These are phyloP conservation scores for Podiceps cristatus DNA, from an alignment of 2,113 vertebrate species.

Conservation along the genomic window DNA sequence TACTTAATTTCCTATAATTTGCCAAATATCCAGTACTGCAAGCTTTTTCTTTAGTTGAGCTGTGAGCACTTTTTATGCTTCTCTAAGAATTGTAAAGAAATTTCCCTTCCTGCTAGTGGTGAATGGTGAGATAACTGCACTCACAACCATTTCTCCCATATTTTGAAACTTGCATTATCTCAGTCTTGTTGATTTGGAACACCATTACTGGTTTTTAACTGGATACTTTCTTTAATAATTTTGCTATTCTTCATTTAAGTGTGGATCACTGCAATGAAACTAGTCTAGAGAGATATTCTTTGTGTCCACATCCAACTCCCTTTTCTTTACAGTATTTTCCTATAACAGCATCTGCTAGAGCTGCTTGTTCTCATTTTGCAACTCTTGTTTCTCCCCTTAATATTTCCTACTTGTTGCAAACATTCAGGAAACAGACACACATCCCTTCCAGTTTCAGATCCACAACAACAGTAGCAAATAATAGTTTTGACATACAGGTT, in stretches of 20 bases:
- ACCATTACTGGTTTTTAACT: neutral
- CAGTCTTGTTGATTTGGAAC: neutral
- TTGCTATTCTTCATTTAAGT: neutral
- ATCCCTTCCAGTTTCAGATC: neutral
- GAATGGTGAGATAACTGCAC: neutral
- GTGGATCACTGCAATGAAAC: neutral
- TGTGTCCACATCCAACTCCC: neutral
- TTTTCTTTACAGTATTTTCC: neutral
- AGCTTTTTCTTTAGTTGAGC: neutral
- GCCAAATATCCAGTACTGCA: neutral
- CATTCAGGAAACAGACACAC: neutral
- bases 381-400: neutral
- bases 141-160: neutral
- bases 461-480: neutral
- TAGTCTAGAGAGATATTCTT: neutral
- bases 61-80: neutral
- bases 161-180: neutral
- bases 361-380: neutral
- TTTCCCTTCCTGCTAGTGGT: neutral
- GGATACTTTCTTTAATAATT: neutral
- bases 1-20: neutral
- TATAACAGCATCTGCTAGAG: neutral
- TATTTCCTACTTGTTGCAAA: neutral
- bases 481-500: neutral
- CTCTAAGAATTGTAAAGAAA: neutral